Percentiles rank a stretch among this genome's conserved stretches.
Evolutionary conservation across 2,113 vertebrate species (phyloP).

Genomic region (Acanthochromis polyacanthus): DNA sequence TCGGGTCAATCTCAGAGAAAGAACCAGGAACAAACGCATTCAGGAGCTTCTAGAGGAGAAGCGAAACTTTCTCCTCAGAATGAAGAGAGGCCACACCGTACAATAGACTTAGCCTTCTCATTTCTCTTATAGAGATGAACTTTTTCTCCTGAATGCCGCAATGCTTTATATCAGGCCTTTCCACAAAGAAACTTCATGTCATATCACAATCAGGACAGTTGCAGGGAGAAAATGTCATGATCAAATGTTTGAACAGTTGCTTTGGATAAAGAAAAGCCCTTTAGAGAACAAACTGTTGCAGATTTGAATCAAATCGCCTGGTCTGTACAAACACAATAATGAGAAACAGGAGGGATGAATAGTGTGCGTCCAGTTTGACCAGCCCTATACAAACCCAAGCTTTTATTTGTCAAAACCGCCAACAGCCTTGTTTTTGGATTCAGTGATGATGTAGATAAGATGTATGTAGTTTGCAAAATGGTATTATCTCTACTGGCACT

Average conservation of each 20-base stretch:
- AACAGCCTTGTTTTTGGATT: constrained; percentile 31
- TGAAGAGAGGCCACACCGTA: constrained; percentile 82
- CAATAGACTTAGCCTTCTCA: constrained; percentile 55
- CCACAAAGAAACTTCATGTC: background rate
- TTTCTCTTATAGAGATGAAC: constrained; percentile 90
- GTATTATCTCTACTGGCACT: constrained; percentile 31
- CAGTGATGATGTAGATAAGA: constrained; percentile 33
- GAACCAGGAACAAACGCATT: constrained; percentile 95
- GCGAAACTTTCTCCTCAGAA: constrained; percentile 87
- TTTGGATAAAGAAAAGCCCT: constrained; percentile 48
- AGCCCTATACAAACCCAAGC: constrained; percentile 49
- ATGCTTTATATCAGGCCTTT: constrained; percentile 55
- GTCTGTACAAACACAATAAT: constrained; percentile 35
- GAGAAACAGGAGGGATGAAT: constrained; percentile 43
- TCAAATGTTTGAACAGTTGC: constrained; percentile 72
- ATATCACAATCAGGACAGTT: constrained; percentile 53
- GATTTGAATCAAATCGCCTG: constrained; percentile 57
- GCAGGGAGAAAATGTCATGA: constrained; percentile 54
- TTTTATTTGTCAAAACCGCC: constrained; percentile 48
- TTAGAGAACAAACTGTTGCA: constrained; percentile 40
- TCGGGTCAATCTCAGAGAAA: constrained; percentile 86
- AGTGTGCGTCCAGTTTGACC: constrained; percentile 29
- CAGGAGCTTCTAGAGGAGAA: constrained; percentile 95
- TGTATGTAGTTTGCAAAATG: constrained; percentile 32
- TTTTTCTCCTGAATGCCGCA: constrained; percentile 42